Evolutionary conservation across 2,113 vertebrate species (phyloP), one percentile per base, ranked within the genome.

Genomic region (Tetrao urogallus): DNA sequence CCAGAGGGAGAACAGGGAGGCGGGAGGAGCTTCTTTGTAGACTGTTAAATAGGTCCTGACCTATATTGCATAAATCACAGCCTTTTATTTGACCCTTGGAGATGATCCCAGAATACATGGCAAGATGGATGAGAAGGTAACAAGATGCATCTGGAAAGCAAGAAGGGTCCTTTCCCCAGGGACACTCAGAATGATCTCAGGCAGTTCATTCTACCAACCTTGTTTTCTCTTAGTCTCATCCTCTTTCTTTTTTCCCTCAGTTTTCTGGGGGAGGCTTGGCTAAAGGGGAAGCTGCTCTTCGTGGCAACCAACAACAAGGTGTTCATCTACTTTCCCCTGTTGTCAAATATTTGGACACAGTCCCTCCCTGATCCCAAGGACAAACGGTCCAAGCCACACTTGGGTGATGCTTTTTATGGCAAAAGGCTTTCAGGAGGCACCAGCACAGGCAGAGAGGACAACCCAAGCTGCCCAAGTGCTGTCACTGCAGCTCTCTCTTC

Each of bases 21-120:
- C 79, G 73, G 57, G 45, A 32, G 69, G 50, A 19, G 40, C 54
- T 75, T 50, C 88, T 90, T 74, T 91, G 85, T 95, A 32, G 94
- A 88, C 88, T 90, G 95, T 94, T 95, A 96, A 97, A 97, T 97
- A 95, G 96, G 95, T 95, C 94, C 95, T 96, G 96, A 97, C 97
- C 96, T 97, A 96, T 96, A 96, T 97, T 95, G 91, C 93, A 88
- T 95, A 90, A 95, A 94, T 91, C 82, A 90, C 69, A 91, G 50
- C 70, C 91, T 73, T 91, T 86, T 76, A 61, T 89, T 82, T 92
- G 90, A 93, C 95, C 96, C 93, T 91, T 95, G 96, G 96, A 96
- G 94, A 83, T 58, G 88, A 94, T 96, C 92, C 95, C 94, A 92
- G 95, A 91, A 52, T 84, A 63, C 0, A 1, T 72, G 64, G 86